Evolutionary conservation across 2,113 vertebrate species (phyloP).

Genomic region (Blennius ocellaris): DNA sequence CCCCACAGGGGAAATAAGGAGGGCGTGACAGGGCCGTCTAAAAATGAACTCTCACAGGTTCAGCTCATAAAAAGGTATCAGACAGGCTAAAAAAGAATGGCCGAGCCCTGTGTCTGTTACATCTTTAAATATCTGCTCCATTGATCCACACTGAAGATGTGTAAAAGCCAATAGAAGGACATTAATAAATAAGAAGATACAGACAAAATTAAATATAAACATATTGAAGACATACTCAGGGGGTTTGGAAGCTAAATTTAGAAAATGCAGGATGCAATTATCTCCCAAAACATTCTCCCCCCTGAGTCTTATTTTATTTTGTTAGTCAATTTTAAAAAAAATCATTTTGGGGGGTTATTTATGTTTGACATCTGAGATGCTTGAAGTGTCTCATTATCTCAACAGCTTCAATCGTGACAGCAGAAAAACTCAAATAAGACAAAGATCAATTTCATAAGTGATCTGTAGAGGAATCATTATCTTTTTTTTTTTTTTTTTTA

Average conservation of each 20-base stretch:
- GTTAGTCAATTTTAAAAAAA: conserved; percentile 40
- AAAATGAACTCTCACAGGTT: conserved; percentile 47
- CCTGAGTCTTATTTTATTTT: conserved; percentile 39
- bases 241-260: conserved; percentile 53
- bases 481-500: background rate
- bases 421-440: conserved; percentile 1
- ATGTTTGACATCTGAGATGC: conserved; percentile 26
- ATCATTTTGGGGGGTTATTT: conserved; percentile 43
- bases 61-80: conserved; percentile 42
- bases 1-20: conserved; percentile 14
- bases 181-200: conserved; percentile 28
- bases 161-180: conserved; percentile 16
- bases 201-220: conserved; percentile 21
- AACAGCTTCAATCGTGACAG: conserved; percentile 18
- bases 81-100: conserved; percentile 11
- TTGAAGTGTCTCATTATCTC: conserved; percentile 27
- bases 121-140: conserved; percentile 14
- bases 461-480: conserved; percentile 1
- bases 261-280: conserved; percentile 24
- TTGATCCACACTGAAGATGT: conserved; percentile 22
- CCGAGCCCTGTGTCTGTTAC: conserved; percentile 6
- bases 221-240: background rate
- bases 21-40: conserved; percentile 13
- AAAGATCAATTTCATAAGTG: conserved; percentile 7
- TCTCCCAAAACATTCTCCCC: conserved; percentile 31